Evolutionary conservation across 2,113 vertebrate genomes (phyloP).

Genomic region (Colius striatus): DNA sequence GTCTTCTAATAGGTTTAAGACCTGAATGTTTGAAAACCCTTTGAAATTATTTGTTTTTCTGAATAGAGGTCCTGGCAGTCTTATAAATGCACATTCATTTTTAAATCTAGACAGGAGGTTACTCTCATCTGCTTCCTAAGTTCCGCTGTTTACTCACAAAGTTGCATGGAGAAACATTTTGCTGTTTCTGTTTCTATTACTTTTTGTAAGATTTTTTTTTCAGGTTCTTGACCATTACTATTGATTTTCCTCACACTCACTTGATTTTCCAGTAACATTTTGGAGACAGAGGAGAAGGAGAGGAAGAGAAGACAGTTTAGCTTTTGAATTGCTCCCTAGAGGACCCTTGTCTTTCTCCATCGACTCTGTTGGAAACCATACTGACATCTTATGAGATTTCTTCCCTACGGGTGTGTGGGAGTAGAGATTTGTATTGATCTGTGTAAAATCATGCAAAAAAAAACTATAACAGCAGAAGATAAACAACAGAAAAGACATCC

Average conservation of each 20-base stretch:
- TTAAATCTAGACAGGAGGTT: neutral
- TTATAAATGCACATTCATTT: neutral
- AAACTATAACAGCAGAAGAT: rapidly evolving
- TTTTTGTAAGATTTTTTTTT: neutral
- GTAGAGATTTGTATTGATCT: neutral
- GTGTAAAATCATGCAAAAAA: neutral
- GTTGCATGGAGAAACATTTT: neutral
- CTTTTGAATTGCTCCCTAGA: neutral
- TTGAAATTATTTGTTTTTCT: neutral
- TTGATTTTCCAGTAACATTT: neutral
- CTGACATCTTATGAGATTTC: neutral
- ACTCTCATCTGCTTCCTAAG: neutral
- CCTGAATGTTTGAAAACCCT: neutral
- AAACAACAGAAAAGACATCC: neutral
- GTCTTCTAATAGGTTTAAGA: neutral
- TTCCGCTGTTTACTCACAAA: neutral
- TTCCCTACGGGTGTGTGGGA: neutral
- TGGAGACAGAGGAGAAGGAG: neutral
- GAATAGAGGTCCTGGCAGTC: neutral
- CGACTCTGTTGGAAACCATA: neutral
- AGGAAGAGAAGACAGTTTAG: neutral
- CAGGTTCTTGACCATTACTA: neutral
- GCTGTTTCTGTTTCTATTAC: neutral
- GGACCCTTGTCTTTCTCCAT: neutral
- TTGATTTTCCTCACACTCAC: neutral